Evolutionary conservation across 2,113 vertebrate genomes (phyloP).

Genomic region (Agapornis roseicollis): DNA sequence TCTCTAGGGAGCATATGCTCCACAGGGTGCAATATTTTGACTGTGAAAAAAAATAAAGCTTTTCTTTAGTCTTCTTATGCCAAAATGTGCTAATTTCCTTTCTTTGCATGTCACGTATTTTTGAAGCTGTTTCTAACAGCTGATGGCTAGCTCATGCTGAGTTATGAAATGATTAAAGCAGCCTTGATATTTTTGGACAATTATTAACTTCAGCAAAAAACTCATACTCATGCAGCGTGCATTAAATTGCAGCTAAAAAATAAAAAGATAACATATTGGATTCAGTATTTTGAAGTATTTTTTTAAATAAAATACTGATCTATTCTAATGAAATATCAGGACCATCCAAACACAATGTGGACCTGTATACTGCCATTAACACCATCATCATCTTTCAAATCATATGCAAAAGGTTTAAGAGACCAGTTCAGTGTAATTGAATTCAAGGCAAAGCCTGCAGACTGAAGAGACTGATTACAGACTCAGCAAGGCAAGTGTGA

Average conservation of each 20-base stretch:
- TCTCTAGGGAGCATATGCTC: neutral
- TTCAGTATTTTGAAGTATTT: neutral
- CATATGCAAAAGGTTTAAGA: neutral
- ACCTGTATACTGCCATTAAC: neutral
- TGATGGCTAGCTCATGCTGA: neutral
- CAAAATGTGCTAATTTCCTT: neutral
- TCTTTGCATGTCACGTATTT: neutral
- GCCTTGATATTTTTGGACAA: neutral
- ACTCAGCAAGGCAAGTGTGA: neutral
- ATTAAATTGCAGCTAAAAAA: neutral
- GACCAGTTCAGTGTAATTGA: neutral
- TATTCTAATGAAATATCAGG: neutral
- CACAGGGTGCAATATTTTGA: neutral
- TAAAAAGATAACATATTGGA: neutral
- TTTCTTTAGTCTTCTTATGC: neutral
- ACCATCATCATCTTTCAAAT: neutral
- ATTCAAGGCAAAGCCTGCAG: neutral
- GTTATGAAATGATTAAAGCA: conserved; percentile 3
- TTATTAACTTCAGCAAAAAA: neutral
- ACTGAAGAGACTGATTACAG: neutral
- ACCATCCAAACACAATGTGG: neutral
- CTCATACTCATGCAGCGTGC: neutral
- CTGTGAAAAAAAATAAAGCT: neutral
- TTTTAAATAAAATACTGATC: neutral
- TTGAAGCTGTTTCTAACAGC: neutral